Evolutionary conservation across 2,888 invertebrate species (phyloP), one percentile per base, ranked within the genome.

Genomic region (Bellardia pandia): DNA sequence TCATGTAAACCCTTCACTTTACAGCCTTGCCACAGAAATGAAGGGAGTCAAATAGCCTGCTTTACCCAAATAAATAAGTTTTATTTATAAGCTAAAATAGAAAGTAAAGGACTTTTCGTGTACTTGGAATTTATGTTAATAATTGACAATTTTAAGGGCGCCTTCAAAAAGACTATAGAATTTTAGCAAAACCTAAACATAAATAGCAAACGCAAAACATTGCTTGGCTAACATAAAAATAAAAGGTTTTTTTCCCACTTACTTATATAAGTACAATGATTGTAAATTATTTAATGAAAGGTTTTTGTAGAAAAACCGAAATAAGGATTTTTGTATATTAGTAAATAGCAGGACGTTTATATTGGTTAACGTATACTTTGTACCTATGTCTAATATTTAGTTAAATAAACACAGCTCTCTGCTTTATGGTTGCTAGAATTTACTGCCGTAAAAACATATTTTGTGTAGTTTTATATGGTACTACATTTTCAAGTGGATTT

Each of bases 51-150:
- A 23, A 23, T 23, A 23, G 23, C 23, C 23, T 14, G 11, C 3
- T 53, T 71, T 33, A 69, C 23, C 37, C 51, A 48, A 51, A 69
- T 37, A 51, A 71, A 23, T 56, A 56, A 69, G 37, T 40, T 40
- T 37, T 71, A 40, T 72, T 56, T 56, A 72, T 23, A 72, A 58
- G 30, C 58, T 30, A 30, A 60, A 58, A 58, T 14, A 58, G 45
- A 58, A 74, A 30, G 45, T 58, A 58, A 30, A 23, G 81, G 64
- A 74, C 74, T 81, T 45, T 37, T 37, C 6, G 16, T 62, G 42
- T 48, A 76, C 69, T 69, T 83, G n/a, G 30, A 51, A 71, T 76
- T 69, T 83, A 83, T 83, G 30, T 77, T 77, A 76, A 64, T 64
- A 77, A 83, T 72, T 76, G 56, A 72, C 76, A 83, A 71, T 64